Evolutionary conservation across 53 echinoderm and acorn worm species (phyloP).

Genomic region (Actinopyga echinites): DNA sequence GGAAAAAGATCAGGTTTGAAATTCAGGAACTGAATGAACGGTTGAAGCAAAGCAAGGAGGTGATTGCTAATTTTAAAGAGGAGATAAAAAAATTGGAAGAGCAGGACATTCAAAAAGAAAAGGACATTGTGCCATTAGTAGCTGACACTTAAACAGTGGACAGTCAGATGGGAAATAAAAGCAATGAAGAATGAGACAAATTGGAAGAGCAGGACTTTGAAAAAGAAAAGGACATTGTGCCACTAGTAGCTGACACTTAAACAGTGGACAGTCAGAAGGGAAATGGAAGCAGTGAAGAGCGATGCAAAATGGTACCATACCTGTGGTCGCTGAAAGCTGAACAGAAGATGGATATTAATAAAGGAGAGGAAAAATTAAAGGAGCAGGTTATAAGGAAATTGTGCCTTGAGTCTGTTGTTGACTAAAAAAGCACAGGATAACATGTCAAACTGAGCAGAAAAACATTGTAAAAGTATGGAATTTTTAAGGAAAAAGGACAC

Average conservation of each 20-base stretch:
- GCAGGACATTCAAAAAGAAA: constrained; percentile 73
- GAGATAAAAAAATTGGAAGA: constrained; percentile 94
- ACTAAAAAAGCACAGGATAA: no score
- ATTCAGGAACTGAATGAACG: constrained; percentile 94
- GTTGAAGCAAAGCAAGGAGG: constrained; percentile 97
- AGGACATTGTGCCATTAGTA: not conserved
- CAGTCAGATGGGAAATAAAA: not conserved
- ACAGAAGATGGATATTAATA: no score
- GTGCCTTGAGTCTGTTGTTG: no score
- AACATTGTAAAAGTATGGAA: no score
- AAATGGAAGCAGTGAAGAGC: no score
- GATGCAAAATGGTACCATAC: not conserved
- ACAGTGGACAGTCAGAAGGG: no score
- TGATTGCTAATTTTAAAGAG: constrained; percentile 91
- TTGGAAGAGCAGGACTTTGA: not conserved
- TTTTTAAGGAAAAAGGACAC: no score
- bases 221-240: not conserved
- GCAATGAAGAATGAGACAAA: not conserved
- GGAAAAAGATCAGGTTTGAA: constrained; percentile 95
- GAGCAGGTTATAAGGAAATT: no score
- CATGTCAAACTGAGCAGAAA: no score
- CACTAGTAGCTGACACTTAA: no score
- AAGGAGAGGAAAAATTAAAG: no score
- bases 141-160: not conserved
- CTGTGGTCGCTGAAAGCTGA: no score